These are phyloP conservation scores for Telenomus remus DNA, from an alignment of 1,140 invertebrate species.

Conservation along the genomic window DNA sequence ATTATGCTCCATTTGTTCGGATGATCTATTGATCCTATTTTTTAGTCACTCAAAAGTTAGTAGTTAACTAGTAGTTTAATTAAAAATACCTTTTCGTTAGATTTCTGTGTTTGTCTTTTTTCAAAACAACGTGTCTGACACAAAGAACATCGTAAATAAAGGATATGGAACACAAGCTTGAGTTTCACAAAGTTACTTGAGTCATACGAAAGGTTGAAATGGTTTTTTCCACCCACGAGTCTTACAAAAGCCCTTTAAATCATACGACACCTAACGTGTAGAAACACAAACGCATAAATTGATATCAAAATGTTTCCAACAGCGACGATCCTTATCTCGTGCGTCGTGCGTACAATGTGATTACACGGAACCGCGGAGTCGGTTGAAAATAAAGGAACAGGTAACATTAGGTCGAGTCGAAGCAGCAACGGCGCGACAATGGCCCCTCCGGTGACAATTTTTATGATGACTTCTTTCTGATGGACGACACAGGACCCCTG, in stretches of 20 bases:
- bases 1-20: slow-evolving; percentile 3
- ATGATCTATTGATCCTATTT: background rate
- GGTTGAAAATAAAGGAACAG: slow-evolving; percentile 20
- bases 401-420: slow-evolving; percentile 22
- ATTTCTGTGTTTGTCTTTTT: too few species aligned
- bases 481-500: slow-evolving; percentile 33
- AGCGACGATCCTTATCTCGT: slow-evolving; percentile 46
- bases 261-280: slow-evolving; percentile 8
- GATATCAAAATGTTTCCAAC: slow-evolving; percentile 35
- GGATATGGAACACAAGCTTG: too few species aligned
- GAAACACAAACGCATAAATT: slow-evolving; percentile 31
- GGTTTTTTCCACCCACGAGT: too few species aligned
- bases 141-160: too few species aligned
- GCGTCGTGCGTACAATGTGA: slow-evolving; percentile 40
- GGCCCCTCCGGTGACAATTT: slow-evolving; percentile 39
- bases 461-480: slow-evolving; percentile 41
- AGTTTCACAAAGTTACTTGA: too few species aligned
- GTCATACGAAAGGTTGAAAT: too few species aligned
- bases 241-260: slow-evolving; percentile 2
- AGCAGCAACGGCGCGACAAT: slow-evolving; percentile 58
- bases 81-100: too few species aligned
- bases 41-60: too few species aligned
- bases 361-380: slow-evolving; percentile 52
- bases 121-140: too few species aligned
- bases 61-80: too few species aligned